Base-by-base conservation (phyloP, 2,888 invertebrate species). In the Zygaena filipendulae region DNA sequence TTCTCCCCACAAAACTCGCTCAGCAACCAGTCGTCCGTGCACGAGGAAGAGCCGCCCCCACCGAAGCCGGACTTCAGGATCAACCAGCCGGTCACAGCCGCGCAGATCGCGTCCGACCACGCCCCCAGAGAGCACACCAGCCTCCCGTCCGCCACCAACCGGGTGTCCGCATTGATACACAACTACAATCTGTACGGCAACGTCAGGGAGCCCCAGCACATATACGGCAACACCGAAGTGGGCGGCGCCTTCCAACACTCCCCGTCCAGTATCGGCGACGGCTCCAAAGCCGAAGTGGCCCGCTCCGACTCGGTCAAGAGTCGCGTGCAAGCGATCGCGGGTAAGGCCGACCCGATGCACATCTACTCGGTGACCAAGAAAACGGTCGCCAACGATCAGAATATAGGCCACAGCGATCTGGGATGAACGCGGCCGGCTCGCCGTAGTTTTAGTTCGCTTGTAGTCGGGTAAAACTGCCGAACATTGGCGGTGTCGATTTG, bases 361-460 rank as follows among this genome's bases (percentile, higher is more conserved):
- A 70, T 79, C 2, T 81, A 80, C 36, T 71, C 80, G 2, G 54
- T 77, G 31, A 74, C 62, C 49, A 80, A 79, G 45, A 81, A 80
- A 38, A 62, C 67, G 52, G 41, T 68, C 3, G 58, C 69, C 3
- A 33, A 70, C 11, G 77, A 79, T 21, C 72, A 67, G 32, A 59
- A 55, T 32, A 35, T 55, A 19, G 59, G 43, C 30, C 60, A 61
- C 35, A 49, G 40, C 32, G 75, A 70, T 43, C 70, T 70, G 45
- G 71, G 67, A 4, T 77, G 68, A 70, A 45, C 35, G 39, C 34
- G 35, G 34, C 29, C 35, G 6, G 37, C 26, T 42, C 39, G 13
- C 19, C 7, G 4, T 11, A 22, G 38, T 27, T 40, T 46, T 51
- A 39, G 40, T 50, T 50, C 49, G 53, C 67, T 72, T 68, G 57